These are phyloP conservation scores for Oxycera nigricornis DNA, from an alignment of 2,888 invertebrate species.

Conservation along the genomic window DNA sequence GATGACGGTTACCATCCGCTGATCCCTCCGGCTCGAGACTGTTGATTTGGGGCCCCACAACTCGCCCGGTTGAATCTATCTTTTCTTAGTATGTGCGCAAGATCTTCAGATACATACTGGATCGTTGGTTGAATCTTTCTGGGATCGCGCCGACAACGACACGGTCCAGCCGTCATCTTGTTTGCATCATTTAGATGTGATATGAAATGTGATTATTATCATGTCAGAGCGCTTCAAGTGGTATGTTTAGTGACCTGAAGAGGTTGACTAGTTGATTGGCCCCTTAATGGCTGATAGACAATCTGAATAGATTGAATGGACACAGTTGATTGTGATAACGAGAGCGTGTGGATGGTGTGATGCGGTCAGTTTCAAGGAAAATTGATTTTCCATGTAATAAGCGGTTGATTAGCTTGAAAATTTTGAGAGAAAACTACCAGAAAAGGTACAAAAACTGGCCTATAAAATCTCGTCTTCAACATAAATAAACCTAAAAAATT, in stretches of 20 bases:
- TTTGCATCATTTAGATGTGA: constrained; percentile 5
- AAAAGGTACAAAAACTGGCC: no score
- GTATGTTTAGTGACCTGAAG: constrained; percentile 30
- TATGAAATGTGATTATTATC: constrained; percentile 37
- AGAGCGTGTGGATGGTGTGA: neutral
- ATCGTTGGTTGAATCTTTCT: neutral
- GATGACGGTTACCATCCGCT: neutral
- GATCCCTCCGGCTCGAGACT: neutral
- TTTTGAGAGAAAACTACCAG: no score
- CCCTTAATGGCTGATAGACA: constrained; percentile 14
- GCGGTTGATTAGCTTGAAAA: no score
- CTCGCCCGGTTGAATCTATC: neutral
- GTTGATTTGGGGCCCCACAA: neutral
- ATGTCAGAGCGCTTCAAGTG: constrained; percentile 22
- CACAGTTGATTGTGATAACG: constrained; percentile 1
- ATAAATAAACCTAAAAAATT: no score
- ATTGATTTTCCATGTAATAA: no score
- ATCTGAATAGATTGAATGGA: constrained; percentile 7
- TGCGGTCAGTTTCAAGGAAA: neutral
- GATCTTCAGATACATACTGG: neutral
- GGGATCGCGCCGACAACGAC: neutral
- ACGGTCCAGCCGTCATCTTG: neutral
- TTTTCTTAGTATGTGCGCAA: neutral
- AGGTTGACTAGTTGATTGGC: constrained; percentile 35
- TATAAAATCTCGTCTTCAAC: no score